These are phyloP conservation scores for Lasius fuliginosus DNA, from an alignment of 2,888 invertebrate genomes.

Conservation along the genomic window DNA sequence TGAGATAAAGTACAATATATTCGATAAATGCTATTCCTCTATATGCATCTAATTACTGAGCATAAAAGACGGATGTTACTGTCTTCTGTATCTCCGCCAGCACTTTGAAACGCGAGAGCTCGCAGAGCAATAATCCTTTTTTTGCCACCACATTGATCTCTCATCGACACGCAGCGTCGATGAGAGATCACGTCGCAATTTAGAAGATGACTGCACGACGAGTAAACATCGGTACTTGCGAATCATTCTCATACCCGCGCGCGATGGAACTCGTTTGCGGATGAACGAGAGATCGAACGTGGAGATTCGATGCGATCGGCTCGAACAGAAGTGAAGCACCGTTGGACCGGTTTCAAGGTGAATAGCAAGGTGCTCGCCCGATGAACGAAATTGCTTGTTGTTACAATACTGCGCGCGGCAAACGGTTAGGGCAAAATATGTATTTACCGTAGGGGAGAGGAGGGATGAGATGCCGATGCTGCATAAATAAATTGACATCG, in stretches of 20 bases:
- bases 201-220: conserved; percentile 76
- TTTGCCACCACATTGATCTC: conserved; percentile 66
- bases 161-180: conserved; percentile 73
- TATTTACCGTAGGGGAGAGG: conserved; percentile 11
- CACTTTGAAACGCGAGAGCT: conserved; percentile 12
- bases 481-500: conserved; percentile 20
- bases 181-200: conserved; percentile 77
- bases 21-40: background rate
- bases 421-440: conserved; percentile 52
- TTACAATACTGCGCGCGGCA: conserved; percentile 63
- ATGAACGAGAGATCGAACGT: conserved; percentile 75
- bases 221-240: conserved; percentile 76
- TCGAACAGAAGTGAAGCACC: conserved; percentile 62
- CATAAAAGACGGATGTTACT: conserved; percentile 24
- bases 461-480: conserved; percentile 12
- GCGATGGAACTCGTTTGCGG: conserved; percentile 77
- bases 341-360: conserved; percentile 78
- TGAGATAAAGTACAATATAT: background rate
- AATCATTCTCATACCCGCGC: conserved; percentile 71
- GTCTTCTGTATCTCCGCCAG: background rate
- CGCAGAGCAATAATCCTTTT: conserved; percentile 60
- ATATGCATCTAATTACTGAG: conserved; percentile 27
- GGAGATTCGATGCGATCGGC: conserved; percentile 76
- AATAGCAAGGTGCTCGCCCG: conserved; percentile 72
- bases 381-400: conserved; percentile 71